phyloP scores from a whole-genome alignment of 2,113 vertebrate genomes.

The Paraplagusia blochii region DNA sequence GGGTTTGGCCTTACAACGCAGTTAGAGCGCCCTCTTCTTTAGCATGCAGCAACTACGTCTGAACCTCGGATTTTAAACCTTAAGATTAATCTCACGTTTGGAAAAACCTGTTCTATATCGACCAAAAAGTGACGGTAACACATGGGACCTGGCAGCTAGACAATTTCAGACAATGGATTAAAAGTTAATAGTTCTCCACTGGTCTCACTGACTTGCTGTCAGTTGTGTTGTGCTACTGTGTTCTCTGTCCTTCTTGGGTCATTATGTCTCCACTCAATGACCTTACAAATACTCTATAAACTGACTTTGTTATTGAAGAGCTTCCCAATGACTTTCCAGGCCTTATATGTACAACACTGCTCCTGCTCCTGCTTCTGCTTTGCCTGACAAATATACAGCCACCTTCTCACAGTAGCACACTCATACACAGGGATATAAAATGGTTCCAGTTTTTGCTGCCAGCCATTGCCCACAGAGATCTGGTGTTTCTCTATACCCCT shows the following conservation, averaged over 20 bases:
- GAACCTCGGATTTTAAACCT: too few species aligned
- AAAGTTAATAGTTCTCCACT: constrained; percentile 13
- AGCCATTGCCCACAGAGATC: constrained; percentile 38
- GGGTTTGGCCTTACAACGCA: too few species aligned
- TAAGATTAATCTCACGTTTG: too few species aligned
- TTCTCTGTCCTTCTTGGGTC: constrained; percentile 43
- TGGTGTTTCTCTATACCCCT: constrained; percentile 30
- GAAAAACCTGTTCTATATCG: too few species aligned
- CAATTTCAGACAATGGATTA: constrained; percentile 5
- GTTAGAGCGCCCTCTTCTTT: neutral
- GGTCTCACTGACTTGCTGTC: constrained; percentile 49
- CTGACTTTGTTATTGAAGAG: constrained; percentile 43
- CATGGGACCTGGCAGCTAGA: too few species aligned
- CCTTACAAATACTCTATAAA: constrained; percentile 51
- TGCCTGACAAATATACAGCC: constrained; percentile 46
- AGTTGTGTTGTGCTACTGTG: constrained; percentile 36
- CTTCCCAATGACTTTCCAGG: constrained; percentile 64
- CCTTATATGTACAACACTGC: constrained; percentile 72
- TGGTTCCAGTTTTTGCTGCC: constrained; percentile 39
- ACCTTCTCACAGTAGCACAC: constrained; percentile 25
- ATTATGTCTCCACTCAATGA: constrained; percentile 19
- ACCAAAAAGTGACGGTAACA: too few species aligned
- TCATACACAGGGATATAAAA: constrained; percentile 25
- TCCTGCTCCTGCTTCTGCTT: constrained; percentile 36
- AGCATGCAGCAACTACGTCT: neutral